phyloP scores from a whole-genome alignment of 2,888 invertebrate species.

The Rotaria macrura region DNA sequence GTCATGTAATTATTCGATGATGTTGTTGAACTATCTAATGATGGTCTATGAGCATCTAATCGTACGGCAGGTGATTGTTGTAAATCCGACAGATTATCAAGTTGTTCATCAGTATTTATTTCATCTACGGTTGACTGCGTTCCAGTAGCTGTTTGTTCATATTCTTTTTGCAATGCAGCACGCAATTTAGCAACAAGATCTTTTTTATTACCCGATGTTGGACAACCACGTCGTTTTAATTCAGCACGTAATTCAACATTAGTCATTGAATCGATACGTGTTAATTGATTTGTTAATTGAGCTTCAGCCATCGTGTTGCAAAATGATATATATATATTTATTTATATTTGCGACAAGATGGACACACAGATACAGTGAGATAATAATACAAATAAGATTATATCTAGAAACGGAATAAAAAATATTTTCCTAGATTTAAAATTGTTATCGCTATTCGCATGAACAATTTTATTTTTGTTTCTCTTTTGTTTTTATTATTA shows the following conservation, averaged over 20 bases:
- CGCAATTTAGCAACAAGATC: constrained; percentile 27
- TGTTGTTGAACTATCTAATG: background rate
- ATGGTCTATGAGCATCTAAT: background rate
- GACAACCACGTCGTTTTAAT: constrained; percentile 25
- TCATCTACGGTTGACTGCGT: background rate
- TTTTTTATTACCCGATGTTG: constrained; percentile 30
- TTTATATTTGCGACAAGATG: background rate
- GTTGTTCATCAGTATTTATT: background rate
- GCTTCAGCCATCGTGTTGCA: background rate
- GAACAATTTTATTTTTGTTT: background rate
- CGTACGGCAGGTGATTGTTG: background rate
- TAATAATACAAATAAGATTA: background rate
- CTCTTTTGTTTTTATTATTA: background rate
- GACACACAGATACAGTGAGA: background rate
- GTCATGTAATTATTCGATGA: constrained; percentile 5
- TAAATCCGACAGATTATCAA: background rate
- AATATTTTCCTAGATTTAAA: background rate
- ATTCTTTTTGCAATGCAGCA: constrained; percentile 7
- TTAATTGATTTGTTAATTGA: constrained; percentile 20
- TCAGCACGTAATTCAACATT: constrained; percentile 21
- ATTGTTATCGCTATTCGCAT: background rate
- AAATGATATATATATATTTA: background rate
- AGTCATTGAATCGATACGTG: constrained; percentile 11
- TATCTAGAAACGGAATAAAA: background rate
- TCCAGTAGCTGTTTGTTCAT: background rate